Evolutionary conservation across 2,888 invertebrate genomes (phyloP).

Genomic region (Clusia tigrina): DNA sequence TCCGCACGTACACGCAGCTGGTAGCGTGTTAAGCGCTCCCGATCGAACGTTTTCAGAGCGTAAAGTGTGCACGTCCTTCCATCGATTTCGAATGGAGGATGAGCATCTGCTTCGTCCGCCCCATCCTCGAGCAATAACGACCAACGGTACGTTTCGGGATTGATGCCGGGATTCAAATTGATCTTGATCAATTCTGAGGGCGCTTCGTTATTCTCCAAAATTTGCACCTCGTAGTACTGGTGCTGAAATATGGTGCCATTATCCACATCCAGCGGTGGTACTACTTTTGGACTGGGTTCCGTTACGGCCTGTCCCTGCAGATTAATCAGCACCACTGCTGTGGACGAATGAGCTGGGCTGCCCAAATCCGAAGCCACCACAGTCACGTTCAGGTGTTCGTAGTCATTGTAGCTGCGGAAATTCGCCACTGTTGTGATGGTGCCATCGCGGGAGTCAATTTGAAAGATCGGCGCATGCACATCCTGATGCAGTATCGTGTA

Average conservation of each 20-base stretch:
- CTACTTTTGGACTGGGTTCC: slow-evolving; percentile 60
- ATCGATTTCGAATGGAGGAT: slow-evolving; percentile 75
- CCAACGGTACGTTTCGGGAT: slow-evolving; percentile 72
- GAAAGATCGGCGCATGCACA: slow-evolving; percentile 71
- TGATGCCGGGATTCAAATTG: slow-evolving; percentile 76
- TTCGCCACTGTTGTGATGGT: slow-evolving; percentile 77
- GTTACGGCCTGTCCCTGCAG: slow-evolving; percentile 66
- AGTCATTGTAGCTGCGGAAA: slow-evolving; percentile 60
- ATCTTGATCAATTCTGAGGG: slow-evolving; percentile 79
- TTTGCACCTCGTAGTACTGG: slow-evolving; percentile 81
- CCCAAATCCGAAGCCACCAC: slow-evolving; percentile 87
- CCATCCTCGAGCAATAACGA: slow-evolving; percentile 71
- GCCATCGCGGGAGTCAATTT: slow-evolving; percentile 87
- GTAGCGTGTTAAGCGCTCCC: slow-evolving; percentile 75
- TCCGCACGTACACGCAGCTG: slow-evolving; percentile 66
- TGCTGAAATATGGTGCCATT: slow-evolving; percentile 68
- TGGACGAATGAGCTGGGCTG: slow-evolving; percentile 81
- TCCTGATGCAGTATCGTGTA: slow-evolving; percentile 77
- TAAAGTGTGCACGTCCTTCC: slow-evolving; percentile 79
- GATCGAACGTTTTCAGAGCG: slow-evolving; percentile 76
- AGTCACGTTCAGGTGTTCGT: slow-evolving; percentile 74
- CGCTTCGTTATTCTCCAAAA: slow-evolving; percentile 81
- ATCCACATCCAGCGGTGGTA: slow-evolving; percentile 54
- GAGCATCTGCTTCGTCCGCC: slow-evolving; percentile 47
- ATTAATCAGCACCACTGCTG: slow-evolving; percentile 75